Evolutionary conservation across 2,888 invertebrate genomes (phyloP), one percentile per base, ranked within the genome.

Genomic region (Nemotelus nigrinus): DNA sequence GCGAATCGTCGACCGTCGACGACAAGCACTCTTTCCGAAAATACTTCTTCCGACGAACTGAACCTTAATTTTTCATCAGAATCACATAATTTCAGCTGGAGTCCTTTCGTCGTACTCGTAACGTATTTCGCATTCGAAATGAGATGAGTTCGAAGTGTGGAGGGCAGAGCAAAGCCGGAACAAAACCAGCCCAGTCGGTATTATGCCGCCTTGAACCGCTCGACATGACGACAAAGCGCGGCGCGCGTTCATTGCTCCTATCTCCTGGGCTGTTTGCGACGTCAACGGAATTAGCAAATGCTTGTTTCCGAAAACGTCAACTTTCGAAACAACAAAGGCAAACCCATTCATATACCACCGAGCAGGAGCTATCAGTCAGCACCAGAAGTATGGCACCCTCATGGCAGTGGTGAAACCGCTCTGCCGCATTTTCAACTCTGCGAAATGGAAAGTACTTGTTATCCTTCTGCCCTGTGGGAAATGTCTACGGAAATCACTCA

Each of bases 401-500:
- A 25, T 25, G 25, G 25, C 25, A 25, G 25, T 25, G 25, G 25
- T 25, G 25, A 25, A 25, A 25, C 25, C 25, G 1, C 47, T 45
- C 47, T 47, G 44, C 45, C 44, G 25, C 47, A 63, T 65, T 65
- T 65, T 44, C 47, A 25, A 45, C 45, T n/a, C 65, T n/a, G 8
- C 53, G 55, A 70, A 70, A 70, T 70, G 70, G 70, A 70, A 70
- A 70, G 70, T 70, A 39, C 70, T 70, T 70, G 70, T 70, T 55
- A 41, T 70, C 70, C 6, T 43, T 43, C 8, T 55, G 43, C 41
- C 44, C 70, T 55, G 7, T 47, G 55, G 70, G 70, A 41, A 55
- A 70, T 43, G 53, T 47, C 53, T 45, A 70, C 55, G 50, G 70
- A 55, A 70, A 70, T 70, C 55, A 70, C 25, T 70, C 47, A 39